Base-by-base conservation (phyloP, 2,797 vertebrate species). In the Lepilemur ruficaudatus region DNA sequence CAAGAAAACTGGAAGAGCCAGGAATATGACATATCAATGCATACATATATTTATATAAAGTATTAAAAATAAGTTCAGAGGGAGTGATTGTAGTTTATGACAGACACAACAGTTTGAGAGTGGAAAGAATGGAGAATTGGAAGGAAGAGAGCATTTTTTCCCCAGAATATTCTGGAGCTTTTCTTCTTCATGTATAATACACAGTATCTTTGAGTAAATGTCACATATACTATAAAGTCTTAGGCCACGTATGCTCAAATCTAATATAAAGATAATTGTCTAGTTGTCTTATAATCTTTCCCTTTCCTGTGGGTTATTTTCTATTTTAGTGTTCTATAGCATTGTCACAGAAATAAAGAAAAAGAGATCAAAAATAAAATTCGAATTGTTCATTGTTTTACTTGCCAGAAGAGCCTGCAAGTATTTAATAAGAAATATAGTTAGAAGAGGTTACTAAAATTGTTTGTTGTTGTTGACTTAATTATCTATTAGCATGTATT, bases 301-400 rank as follows among this genome's bases (percentile, higher is more conserved):
- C 35, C 55, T 91, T 79, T 73, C 30, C 76, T 41, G 20, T 76
- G 32, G 22, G 15, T 65, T 12, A 38, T 57, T 88, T 87, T 76
- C 59, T 48, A 75, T 73, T 76, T 80, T 86, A 73, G 46, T 30
- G 25, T 76, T 93, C 55, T 46, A 17, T n/a, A 93, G 38, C 61
- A 63, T 30, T 82, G 30, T 79, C 73, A 46, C 50, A 93, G 88
- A 93, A 70, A 90, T 59, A 80, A 89, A 79, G 55, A 85, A 72
- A 65, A 92, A 17, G 50, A 80, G 28, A 55, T 69, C 0, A 69
- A 83, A 90, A 94, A 67, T 43, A 86, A 94, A 84, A 93, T 87
- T 95, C 7, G 30, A 9, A 59, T 30, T 92, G 22, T 61, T 94
- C 52, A 55, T 72, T 63, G 10, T 94, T 89, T 94, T 83, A 65